A percentile compares a stretch with the other conserved stretches of the same genome.
These are phyloP conservation scores for Malurus cyaneus DNA, from an alignment of 2,113 vertebrate genomes.

Conservation along the genomic window DNA sequence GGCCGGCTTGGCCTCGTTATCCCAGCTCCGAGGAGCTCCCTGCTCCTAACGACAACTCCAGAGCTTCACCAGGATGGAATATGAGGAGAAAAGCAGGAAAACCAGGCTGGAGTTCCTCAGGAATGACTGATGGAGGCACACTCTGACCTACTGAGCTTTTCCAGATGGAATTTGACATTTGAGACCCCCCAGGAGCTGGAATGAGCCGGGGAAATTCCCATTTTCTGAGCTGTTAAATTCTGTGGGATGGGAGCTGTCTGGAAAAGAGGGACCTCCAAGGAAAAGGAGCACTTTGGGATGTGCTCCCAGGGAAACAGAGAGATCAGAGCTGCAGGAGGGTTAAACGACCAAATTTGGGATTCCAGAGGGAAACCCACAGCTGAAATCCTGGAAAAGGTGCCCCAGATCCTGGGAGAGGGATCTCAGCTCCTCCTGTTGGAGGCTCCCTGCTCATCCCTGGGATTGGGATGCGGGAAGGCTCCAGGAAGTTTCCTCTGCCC, in stretches of 20 bases:
- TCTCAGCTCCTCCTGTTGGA: background rate
- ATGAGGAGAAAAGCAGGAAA: background rate
- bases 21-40: background rate
- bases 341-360: background rate
- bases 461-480: background rate
- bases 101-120: background rate
- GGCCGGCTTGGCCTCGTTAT: slow-evolving; percentile 10
- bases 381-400: background rate
- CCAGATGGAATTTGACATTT: background rate
- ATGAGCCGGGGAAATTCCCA: background rate
- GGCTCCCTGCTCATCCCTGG: accelerated
- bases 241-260: background rate
- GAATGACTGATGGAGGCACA: background rate
- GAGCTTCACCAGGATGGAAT: slow-evolving; percentile 28
- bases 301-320: background rate
- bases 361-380: background rate
- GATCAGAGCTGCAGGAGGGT: background rate
- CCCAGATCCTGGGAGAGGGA: background rate
- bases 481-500: background rate
- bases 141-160: background rate
- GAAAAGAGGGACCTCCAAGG: background rate
- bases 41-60: slow-evolving; percentile 31
- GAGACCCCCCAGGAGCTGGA: background rate
- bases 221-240: background rate
- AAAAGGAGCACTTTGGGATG: background rate